phyloP scores from a whole-genome alignment of 2,113 vertebrate genomes.

The Pteropus alecto region DNA sequence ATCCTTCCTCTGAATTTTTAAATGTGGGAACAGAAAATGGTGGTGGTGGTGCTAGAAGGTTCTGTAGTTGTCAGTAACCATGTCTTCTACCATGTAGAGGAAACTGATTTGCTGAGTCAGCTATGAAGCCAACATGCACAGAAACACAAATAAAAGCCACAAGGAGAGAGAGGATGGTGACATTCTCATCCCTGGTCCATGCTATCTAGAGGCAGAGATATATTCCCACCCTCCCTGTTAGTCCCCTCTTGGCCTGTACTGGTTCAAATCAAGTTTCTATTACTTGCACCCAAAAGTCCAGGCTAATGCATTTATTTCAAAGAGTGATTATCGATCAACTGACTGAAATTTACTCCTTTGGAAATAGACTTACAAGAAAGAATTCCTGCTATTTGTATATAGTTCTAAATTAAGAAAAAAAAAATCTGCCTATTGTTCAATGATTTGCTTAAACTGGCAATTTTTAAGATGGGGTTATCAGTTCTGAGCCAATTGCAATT shows the following conservation, averaged over 20 bases:
- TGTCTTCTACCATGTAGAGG: not conserved
- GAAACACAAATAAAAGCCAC: not conserved
- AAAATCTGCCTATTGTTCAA: not conserved
- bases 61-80: not conserved
- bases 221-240: not conserved
- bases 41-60: not conserved
- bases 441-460: not conserved
- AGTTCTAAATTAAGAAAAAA: not conserved
- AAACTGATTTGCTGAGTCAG: not conserved
- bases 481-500: not conserved
- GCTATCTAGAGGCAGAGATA: not conserved
- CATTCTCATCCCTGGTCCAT: not conserved
- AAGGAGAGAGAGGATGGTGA: not conserved
- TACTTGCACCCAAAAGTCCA: conserved; percentile 25
- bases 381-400: not conserved
- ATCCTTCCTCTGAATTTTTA: conserved; percentile 17
- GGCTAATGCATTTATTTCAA: conserved; percentile 7
- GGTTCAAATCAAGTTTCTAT: conserved; percentile 18
- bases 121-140: not conserved
- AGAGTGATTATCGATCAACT: not conserved
- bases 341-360: conserved; percentile 14
- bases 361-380: not conserved
- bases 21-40: not conserved
- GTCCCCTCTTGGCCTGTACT: not conserved
- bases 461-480: not conserved